Percentiles rank a stretch among this genome's conserved stretches.
Evolutionary conservation across 2,888 invertebrate species (phyloP).

Genomic region (Euspilapteryx auroguttella): DNA sequence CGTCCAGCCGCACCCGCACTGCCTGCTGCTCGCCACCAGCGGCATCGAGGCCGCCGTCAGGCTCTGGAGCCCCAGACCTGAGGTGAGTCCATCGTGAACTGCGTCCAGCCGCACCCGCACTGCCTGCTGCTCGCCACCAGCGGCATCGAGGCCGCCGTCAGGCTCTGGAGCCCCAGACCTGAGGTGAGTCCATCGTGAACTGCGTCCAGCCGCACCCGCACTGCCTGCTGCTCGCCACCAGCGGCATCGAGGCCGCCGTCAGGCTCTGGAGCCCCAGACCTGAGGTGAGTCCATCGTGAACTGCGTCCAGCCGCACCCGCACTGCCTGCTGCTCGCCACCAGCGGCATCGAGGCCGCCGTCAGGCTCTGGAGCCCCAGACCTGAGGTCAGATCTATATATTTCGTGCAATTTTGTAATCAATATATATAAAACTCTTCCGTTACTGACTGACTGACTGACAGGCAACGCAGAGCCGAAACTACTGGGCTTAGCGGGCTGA

Average conservation of each 20-base stretch:
- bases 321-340: conserved; percentile 85
- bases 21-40: conserved; percentile 89
- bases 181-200: conserved; percentile 84
- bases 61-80: conserved; percentile 83
- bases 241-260: conserved; percentile 93
- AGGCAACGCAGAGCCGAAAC: too few species aligned
- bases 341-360: conserved; percentile 95
- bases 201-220: conserved; percentile 92
- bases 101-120: conserved; percentile 89
- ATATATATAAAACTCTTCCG: too few species aligned
- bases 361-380: conserved; percentile 86
- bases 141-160: conserved; percentile 92
- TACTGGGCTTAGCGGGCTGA: too few species aligned
- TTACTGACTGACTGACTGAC: too few species aligned
- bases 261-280: conserved; percentile 87
- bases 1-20: conserved; percentile 87
- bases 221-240: conserved; percentile 87
- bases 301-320: conserved; percentile 92
- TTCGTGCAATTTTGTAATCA: too few species aligned
- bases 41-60: conserved; percentile 94
- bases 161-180: conserved; percentile 85
- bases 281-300: conserved; percentile 83
- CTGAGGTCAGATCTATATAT: conserved; percentile 39
- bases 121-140: conserved; percentile 90
- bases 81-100: conserved; percentile 87